These are phyloP conservation scores for Meriones psammophilus DNA, from an alignment of 2,797 vertebrate species.

Conservation along the genomic window DNA sequence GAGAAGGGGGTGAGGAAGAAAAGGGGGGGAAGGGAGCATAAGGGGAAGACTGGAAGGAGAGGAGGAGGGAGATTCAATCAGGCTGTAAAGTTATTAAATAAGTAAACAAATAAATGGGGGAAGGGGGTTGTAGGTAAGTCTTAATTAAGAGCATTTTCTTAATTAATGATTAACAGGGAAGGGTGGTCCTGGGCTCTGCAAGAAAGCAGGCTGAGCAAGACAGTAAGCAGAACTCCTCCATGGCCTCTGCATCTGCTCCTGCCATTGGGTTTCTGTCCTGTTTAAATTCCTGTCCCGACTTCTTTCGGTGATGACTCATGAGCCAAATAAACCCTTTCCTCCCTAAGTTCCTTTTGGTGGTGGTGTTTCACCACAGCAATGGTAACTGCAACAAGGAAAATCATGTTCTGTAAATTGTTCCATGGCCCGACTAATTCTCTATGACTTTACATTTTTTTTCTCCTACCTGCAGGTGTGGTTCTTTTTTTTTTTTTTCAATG, in stretches of 20 bases:
- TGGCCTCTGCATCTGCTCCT: neutral
- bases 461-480: neutral
- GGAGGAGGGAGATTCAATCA: no score
- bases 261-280: neutral
- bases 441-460: neutral
- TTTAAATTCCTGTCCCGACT: neutral
- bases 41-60: no score
- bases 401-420: constrained; percentile 5
- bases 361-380: neutral
- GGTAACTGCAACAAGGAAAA: neutral
- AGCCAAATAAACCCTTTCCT: neutral
- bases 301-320: neutral
- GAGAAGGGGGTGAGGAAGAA: no score
- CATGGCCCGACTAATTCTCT: neutral
- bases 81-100: no score
- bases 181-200: neutral
- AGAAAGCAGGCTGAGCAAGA: neutral
- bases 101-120: no score
- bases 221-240: neutral
- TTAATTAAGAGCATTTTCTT: neutral
- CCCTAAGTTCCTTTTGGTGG: neutral
- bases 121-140: no score
- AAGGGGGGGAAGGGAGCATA: no score
- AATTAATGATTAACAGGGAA: neutral
- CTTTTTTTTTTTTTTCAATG: no score